Base-by-base conservation (phyloP, 2,888 invertebrate species). In the Epirrhoe tristata region DNA sequence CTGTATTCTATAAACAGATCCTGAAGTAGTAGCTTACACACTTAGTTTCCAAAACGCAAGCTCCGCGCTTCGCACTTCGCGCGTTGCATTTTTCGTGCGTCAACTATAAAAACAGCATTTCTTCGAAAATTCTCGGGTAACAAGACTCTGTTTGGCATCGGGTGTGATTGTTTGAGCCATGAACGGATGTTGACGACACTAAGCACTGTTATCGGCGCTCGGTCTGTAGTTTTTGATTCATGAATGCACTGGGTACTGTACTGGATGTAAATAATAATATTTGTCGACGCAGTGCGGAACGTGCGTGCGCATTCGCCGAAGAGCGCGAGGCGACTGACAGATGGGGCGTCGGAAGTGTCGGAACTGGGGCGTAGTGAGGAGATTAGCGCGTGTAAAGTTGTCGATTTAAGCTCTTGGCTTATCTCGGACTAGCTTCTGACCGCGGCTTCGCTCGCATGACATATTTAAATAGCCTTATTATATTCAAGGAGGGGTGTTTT, bases 281-380 rank as follows among this genome's bases (percentile, higher is more conserved):
- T 52, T 50, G 43, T 12, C 6, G 55, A 32, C 54, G 34, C 10
- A 51, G 56, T 62, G 58, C 39, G 34, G 58, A 0, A 1, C 24
- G 65, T 78, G 78, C 82, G 82, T 80, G 81, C 82, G 80, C 80
- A 79, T 48, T 6, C 52, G 36, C 12, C 62, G 67, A 63, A 24
- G 68, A 62, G 66, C 78, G 75, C 67, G 66, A 59, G 63, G 63
- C 76, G 57, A 76, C 70, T 83, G 80, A 43, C 39, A 43, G 12
- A 63, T 71, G 5, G 31, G 0, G 14, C 6, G 5, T 5, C n/a
- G 14, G 31, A 8, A 6, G 14, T 3, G 5, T 5, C n/a, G 14
- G 31, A 8, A 6, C n/a, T 31, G n/a, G 24, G 32, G 12, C 17
- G 39, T 52, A 50, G 57, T 12, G 43, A 36, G 12, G 58, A 36